These are phyloP conservation scores for Myripristis jacobus DNA, from an alignment of 2,797 vertebrate genomes.

Conservation along the genomic window DNA sequence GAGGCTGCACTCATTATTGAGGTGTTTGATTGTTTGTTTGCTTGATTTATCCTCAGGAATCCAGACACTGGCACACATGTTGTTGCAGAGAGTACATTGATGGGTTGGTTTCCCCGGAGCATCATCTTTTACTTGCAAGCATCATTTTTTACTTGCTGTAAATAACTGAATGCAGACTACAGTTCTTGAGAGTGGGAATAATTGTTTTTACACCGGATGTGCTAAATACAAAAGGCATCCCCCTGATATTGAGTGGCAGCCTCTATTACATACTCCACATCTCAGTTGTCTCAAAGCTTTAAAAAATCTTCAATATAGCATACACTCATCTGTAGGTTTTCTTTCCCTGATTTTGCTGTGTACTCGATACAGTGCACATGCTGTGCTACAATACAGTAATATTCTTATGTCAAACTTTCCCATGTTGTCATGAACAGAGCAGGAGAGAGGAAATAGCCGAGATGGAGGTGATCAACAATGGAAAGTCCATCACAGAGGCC, in stretches of 20 bases:
- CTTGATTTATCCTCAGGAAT: neutral
- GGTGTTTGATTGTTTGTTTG: conserved; percentile 74
- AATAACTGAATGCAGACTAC: neutral
- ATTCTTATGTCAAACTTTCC: neutral
- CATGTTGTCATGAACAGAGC: conserved; percentile 78
- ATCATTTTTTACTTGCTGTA: neutral
- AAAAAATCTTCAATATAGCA: too few relatives aligned
- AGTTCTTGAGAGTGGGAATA: neutral
- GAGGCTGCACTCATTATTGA: conserved; percentile 92
- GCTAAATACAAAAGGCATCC: too few relatives aligned
- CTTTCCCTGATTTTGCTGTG: neutral
- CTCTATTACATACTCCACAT: too few relatives aligned
- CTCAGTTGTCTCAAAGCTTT: too few relatives aligned
- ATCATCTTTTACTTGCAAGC: too few relatives aligned
- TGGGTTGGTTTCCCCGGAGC: neutral
- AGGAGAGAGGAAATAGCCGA: conserved; percentile 84
- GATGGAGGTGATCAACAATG: conserved; percentile 93
- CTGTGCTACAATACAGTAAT: neutral
- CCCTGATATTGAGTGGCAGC: too few relatives aligned
- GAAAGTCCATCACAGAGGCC: conserved; percentile 95
- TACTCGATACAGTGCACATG: neutral
- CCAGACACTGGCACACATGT: neutral
- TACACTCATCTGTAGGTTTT: neutral
- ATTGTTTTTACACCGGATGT: neutral
- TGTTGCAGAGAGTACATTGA: neutral